Conservation (phyloP, 2,797 vertebrate genomes). For the Chrysocyon brachyurus region DNA sequence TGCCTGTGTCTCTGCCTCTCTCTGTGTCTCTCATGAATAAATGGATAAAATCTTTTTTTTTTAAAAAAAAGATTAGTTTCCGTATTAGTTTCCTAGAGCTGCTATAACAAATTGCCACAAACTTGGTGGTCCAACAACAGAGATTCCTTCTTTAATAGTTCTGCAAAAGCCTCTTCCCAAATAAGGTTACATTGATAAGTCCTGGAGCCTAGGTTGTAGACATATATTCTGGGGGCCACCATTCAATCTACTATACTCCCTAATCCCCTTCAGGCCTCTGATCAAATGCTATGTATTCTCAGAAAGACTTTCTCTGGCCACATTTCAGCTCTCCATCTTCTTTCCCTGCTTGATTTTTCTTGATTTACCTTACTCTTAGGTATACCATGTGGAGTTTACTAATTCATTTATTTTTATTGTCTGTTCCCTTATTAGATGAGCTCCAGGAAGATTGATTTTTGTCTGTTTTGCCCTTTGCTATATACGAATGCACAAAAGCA, state of each 20-base stretch:
- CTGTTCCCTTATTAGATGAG: neutral
- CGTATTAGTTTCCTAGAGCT: neutral
- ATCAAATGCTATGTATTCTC: neutral
- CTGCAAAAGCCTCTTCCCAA: neutral
- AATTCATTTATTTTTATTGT: conserved; percentile 3
- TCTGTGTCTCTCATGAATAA: too few relatives aligned
- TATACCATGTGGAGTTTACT: neutral
- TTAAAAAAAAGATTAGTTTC: neutral
- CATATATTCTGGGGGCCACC: neutral
- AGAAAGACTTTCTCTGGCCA: neutral
- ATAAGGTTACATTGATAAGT: neutral
- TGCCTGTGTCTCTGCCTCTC: too few relatives aligned
- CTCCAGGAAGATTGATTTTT: neutral
- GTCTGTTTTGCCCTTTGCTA: neutral
- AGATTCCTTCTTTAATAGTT: neutral
- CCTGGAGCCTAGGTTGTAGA: neutral
- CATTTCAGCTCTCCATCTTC: neutral
- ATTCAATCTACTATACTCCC: neutral
- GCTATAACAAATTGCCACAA: neutral
- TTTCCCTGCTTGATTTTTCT: neutral
- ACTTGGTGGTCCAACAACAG: neutral
- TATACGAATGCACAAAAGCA: neutral
- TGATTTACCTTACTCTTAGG: neutral
- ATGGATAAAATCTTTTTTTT: too few relatives aligned
- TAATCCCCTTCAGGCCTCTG: neutral